Conservation (phyloP, 2,113 vertebrate species). For the Urocynchramus pylzowi region DNA sequence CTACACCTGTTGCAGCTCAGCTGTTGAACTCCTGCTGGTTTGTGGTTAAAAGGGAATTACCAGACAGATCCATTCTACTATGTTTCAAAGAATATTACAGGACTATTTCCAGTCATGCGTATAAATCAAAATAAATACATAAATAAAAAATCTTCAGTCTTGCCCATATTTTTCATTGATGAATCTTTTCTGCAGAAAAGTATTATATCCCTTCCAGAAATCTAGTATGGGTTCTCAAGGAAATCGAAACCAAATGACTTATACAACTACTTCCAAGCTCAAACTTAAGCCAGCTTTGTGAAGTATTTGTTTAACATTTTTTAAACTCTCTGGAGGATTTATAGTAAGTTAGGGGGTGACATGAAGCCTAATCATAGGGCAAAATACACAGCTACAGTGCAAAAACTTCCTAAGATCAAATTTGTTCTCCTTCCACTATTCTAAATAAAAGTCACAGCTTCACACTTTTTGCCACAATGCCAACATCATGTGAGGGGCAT, state of each 20-base stretch:
- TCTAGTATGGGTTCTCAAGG: background rate
- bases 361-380: background rate
- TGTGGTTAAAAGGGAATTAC: background rate
- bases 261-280: background rate
- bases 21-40: background rate
- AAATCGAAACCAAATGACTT: background rate
- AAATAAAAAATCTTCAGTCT: background rate
- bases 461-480: background rate
- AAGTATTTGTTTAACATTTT: background rate
- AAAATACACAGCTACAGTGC: background rate
- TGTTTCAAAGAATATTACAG: background rate
- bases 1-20: slow-evolving; percentile 27
- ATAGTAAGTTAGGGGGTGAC: background rate
- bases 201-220: background rate
- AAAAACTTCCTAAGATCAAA: background rate
- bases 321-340: background rate
- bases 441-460: background rate
- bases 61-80: background rate
- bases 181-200: background rate
- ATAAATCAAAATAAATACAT: slow-evolving; percentile 15
- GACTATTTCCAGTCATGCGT: background rate
- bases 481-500: background rate
- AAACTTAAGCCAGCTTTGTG: background rate
- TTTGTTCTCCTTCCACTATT: background rate
- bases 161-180: background rate